Evolutionary conservation across 92 coral and sea anemone species (phyloP), one percentile per base, ranked within the genome.

Genomic region (Epizoanthus ramosus): DNA sequence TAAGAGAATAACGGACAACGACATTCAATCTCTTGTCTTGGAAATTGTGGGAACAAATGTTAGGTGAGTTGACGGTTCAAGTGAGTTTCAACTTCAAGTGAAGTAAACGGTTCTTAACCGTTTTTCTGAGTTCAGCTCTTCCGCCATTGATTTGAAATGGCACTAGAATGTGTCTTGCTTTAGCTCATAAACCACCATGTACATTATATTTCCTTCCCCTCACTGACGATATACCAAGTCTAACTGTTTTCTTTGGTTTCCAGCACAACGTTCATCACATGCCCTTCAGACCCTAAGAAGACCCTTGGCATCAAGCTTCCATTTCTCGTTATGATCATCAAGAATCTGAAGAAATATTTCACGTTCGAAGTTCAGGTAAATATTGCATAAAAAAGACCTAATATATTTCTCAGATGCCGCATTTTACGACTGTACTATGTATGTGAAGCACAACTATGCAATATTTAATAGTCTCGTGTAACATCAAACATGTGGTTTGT

Each of bases 281-380:
- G 99, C 80, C 99, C 99, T 0, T 84, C 93, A 33, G 99, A 97
- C 14, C 77, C 90, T 12, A 94, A 97, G 85, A 97, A 94, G 85
- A 97, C 99, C 17, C 93, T 97, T 43, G 99, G 98, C 70, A 97
- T 97, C 93, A 97, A 97, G 71, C 95, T 97, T 22, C 99, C 99
- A 37, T 97, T 97, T 79, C 92, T 97, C 63, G 99, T 97, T 84
- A 97, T 97, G 99, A 97, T 97, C 86, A 97, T 97, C 56, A 97
- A 97, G 87, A 97, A 97, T 87, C 71, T 92, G 95, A 97, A 97
- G 85, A 97, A 97, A 89, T 97, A 97, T 91, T 97, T 97, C 91
- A 97, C 99, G 19, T 97, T 97, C 73, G 99, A 97, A 92, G 99
- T 97, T 45, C 94, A 85, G 99, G 99, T 94, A 90, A 90, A 77